These are phyloP conservation scores for Didymodactylos carnosus DNA, from an alignment of 2,888 invertebrate genomes.

Conservation along the genomic window DNA sequence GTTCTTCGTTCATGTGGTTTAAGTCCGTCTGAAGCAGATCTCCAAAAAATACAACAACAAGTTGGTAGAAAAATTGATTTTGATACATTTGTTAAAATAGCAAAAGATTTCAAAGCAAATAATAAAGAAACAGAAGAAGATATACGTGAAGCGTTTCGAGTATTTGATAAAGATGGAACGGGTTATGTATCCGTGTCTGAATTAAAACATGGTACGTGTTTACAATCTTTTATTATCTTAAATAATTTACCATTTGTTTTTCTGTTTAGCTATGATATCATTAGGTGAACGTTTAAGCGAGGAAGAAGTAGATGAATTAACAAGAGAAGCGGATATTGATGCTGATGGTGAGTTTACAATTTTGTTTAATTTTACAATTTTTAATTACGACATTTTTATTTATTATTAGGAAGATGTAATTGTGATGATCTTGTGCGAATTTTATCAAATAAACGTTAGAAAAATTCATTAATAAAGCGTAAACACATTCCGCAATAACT, in stretches of 20 bases:
- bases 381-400: background rate
- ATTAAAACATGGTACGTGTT: background rate
- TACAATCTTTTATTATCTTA: no score
- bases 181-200: background rate
- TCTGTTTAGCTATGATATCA: background rate
- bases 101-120: background rate
- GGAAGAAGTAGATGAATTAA: background rate
- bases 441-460: background rate
- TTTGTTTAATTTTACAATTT: background rate
- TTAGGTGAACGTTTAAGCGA: background rate
- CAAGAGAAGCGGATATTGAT: background rate
- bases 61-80: background rate
- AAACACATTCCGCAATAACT: background rate
- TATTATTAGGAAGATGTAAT: background rate
- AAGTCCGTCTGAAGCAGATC: background rate
- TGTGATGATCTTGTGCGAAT: slow-evolving; percentile 1
- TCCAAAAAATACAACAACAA: background rate
- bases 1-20: background rate
- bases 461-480: background rate
- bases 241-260: no score
- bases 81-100: background rate
- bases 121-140: background rate
- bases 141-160: background rate
- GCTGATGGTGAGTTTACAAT: background rate
- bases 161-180: background rate